These are phyloP conservation scores for Calypte anna DNA, from an alignment of 2,113 vertebrate species.

Conservation along the genomic window DNA sequence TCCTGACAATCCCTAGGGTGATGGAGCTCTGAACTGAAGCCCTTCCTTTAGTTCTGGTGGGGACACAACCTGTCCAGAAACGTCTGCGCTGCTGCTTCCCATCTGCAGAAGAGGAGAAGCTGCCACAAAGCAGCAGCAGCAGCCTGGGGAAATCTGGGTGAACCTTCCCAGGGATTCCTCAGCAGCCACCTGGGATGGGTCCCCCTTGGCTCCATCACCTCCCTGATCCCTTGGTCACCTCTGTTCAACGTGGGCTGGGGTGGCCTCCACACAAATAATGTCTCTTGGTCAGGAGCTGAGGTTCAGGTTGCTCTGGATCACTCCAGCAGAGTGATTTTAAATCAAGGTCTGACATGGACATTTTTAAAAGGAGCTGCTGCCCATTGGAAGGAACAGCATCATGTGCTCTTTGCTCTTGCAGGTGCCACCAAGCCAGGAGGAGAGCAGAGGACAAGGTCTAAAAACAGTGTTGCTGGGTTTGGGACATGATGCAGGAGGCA, in stretches of 20 bases:
- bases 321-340: not conserved
- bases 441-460: not conserved
- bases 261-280: not conserved
- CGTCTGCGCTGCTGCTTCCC: not conserved
- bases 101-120: not conserved
- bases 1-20: not conserved
- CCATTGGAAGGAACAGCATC: not conserved
- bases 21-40: not conserved
- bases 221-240: not conserved
- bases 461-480: too few relatives aligned
- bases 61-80: not conserved
- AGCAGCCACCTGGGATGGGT: not conserved
- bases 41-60: conserved; percentile 5
- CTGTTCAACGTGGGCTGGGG: not conserved
- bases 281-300: not conserved
- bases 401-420: not conserved
- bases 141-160: rapidly evolving
- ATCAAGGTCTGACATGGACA: not conserved
- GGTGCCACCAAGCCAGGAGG: not conserved
- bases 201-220: not conserved
- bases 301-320: not conserved
- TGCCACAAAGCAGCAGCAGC: not conserved
- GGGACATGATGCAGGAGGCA: not conserved
- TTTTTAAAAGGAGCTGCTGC: not conserved
- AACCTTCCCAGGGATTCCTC: not conserved